Percentiles rank a stretch among this genome's conserved stretches.
Conservation (phyloP, 2,797 vertebrate genomes). For the Aldrovandia affinis region DNA sequence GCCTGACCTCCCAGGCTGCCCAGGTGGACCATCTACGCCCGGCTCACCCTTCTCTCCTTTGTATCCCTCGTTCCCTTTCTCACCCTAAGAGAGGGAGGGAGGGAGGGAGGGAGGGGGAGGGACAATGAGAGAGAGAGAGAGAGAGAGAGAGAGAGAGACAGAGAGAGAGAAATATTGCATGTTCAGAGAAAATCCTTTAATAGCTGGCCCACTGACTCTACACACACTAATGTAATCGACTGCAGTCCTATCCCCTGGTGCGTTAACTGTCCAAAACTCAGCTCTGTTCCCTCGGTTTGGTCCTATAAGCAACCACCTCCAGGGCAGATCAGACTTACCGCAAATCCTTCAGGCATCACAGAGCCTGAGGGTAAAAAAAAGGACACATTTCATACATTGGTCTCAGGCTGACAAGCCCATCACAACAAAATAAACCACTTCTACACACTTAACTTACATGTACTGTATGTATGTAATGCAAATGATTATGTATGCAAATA, state of each 20-base stretch:
- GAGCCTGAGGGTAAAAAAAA: conserved; percentile 34
- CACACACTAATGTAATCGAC: not conserved
- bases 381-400: not conserved
- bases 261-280: not conserved
- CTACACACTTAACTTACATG: not conserved
- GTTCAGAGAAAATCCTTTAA: not conserved
- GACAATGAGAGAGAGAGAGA: conserved; percentile 4
- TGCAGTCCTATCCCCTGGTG: not conserved
- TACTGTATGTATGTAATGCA: not conserved
- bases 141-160: not conserved
- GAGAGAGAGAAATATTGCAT: not conserved
- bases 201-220: not conserved
- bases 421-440: not conserved
- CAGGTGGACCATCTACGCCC: conserved; percentile 74
- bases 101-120: not conserved
- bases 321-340: conserved; percentile 39
- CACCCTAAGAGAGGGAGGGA: conserved; percentile 68
- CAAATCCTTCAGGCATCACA: conserved; percentile 26
- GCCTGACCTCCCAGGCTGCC: conserved; percentile 84
- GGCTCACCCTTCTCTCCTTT: conserved; percentile 76
- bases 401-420: not conserved
- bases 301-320: not conserved
- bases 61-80: conserved; percentile 74
- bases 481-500: not conserved
- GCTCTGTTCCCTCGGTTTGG: not conserved